phyloP scores from a whole-genome alignment of 1,140 invertebrate genomes.

The Psix sp. region DNA sequence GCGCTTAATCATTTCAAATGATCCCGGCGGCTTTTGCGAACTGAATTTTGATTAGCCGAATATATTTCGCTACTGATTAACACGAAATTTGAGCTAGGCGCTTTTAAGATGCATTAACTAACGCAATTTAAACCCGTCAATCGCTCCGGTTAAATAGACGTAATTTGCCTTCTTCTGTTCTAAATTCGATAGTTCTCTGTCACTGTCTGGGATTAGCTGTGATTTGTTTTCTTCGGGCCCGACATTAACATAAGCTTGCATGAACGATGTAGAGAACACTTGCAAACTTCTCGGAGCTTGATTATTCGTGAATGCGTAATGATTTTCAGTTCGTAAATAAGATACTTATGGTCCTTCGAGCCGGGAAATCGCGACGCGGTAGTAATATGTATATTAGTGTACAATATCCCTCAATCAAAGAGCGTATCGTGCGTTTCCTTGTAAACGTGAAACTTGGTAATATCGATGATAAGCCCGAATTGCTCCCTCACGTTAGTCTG shows the following conservation, averaged over 20 bases:
- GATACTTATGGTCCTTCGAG: neutral
- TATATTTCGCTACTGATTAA: conserved; percentile 37
- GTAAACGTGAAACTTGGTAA: conserved; percentile 67
- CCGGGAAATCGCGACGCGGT: neutral
- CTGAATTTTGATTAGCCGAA: conserved; percentile 17
- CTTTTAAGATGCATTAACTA: conserved; percentile 2
- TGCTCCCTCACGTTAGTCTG: conserved; percentile 65
- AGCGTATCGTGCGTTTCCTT: conserved; percentile 40
- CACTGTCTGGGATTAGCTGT: conserved; percentile 76
- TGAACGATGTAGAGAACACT: conserved; percentile 70
- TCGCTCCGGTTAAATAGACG: conserved; percentile 19
- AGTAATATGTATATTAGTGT: conserved; percentile 46
- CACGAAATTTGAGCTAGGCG: conserved; percentile 14
- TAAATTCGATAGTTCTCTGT: conserved; percentile 49
- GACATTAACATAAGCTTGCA: conserved; percentile 78
- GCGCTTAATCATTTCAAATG: conserved; percentile 12
- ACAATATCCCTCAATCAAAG: conserved; percentile 41
- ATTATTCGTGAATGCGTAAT: conserved; percentile 66
- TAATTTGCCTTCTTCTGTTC: conserved; percentile 10
- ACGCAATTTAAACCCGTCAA: neutral
- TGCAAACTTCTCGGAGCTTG: conserved; percentile 47
- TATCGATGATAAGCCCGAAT: conserved; percentile 72
- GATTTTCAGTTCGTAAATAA: too few species aligned
- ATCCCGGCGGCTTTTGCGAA: conserved; percentile 1
- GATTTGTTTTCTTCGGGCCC: conserved; percentile 71